A percentile compares a stretch with the other conserved stretches of the same genome.
Conservation (phyloP, 2,888 invertebrate species). For the Julus scanicus region DNA sequence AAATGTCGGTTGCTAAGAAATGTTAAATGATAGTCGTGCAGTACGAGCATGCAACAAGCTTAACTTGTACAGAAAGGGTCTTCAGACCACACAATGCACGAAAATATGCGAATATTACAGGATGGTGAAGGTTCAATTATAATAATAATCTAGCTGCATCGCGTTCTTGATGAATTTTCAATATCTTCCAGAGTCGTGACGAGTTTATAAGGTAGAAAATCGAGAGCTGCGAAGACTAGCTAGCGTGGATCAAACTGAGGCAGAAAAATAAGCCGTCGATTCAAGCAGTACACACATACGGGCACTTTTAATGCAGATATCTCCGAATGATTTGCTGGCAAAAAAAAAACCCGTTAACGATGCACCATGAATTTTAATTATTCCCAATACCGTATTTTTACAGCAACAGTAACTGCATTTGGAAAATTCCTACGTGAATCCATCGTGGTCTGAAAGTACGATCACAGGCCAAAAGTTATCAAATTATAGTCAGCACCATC, state of each 20-base stretch:
- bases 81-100: background rate
- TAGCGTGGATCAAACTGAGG: background rate
- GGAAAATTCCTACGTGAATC: background rate
- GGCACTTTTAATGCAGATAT: slow-evolving; percentile 33
- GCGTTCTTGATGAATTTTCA: background rate
- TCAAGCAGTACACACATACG: background rate
- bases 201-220: slow-evolving; percentile 7
- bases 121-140: background rate
- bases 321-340: background rate
- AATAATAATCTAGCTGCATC: background rate
- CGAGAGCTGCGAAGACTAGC: background rate
- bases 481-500: background rate
- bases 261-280: background rate
- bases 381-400: background rate
- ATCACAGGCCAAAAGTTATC: background rate
- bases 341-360: background rate
- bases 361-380: background rate
- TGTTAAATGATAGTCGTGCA: background rate
- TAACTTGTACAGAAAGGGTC: background rate
- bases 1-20: slow-evolving; percentile 40
- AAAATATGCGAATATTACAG: background rate
- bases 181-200: background rate
- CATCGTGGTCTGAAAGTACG: too few species aligned
- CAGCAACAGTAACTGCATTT: background rate
- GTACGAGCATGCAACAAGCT: background rate